These are phyloP conservation scores for Agrotis puta DNA, from an alignment of 2,888 invertebrate genomes.

Conservation along the genomic window DNA sequence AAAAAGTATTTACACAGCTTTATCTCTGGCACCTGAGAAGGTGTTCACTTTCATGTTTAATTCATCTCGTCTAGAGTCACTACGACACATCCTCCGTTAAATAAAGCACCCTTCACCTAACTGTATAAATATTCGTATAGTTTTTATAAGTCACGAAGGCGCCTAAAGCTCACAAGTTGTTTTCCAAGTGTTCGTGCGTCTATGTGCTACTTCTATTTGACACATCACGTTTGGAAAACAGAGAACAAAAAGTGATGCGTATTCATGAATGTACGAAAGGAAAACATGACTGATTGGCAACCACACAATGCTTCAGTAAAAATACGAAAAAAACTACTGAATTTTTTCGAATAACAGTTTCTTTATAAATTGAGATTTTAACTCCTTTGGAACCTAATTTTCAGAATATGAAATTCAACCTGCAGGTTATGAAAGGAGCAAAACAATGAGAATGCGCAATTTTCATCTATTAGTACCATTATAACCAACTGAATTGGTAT, in stretches of 20 bases:
- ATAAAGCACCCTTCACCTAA: conserved; percentile 49
- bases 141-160: conserved; percentile 51
- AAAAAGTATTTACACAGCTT: conserved; percentile 50
- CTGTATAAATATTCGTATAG: conserved; percentile 55
- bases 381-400: background rate
- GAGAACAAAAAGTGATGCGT: conserved; percentile 45
- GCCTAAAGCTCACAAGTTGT: conserved; percentile 42
- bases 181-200: conserved; percentile 29
- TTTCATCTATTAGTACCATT: background rate
- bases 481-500: background rate
- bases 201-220: conserved; percentile 24
- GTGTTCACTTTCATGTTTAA: conserved; percentile 60
- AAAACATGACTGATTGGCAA: conserved; percentile 53
- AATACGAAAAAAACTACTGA: background rate
- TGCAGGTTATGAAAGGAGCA: background rate
- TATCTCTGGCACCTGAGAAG: conserved; percentile 37
- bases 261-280: conserved; percentile 43
- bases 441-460: background rate
- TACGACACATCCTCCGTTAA: conserved; percentile 45
- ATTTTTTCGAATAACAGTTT: conserved; percentile 9
- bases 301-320: conserved; percentile 19
- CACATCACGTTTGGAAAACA: conserved; percentile 34
- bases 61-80: conserved; percentile 54
- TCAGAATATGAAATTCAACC: background rate
- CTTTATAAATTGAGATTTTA: conserved; percentile 4